These are phyloP conservation scores for Helobdella robusta DNA, from an alignment of 2,888 invertebrate genomes.

Conservation along the genomic window DNA sequence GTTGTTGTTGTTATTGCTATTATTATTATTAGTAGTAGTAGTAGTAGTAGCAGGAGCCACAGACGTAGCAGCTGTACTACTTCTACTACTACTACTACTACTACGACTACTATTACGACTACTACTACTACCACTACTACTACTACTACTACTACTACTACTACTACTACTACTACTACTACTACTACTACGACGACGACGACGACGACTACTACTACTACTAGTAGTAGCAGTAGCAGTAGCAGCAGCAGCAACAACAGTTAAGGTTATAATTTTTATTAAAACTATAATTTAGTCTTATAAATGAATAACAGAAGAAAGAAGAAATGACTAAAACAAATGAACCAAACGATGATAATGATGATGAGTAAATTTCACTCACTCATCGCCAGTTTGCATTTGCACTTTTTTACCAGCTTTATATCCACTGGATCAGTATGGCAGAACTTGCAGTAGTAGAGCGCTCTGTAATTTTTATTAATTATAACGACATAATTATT, in stretches of 20 bases:
- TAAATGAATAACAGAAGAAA: not conserved
- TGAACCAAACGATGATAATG: too few species aligned
- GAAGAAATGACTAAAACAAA: not conserved
- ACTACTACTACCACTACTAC: slow-evolving; percentile 29
- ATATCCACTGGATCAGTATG: slow-evolving; percentile 97
- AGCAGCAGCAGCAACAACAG: too few species aligned
- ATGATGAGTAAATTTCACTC: not conserved
- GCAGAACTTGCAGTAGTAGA: slow-evolving; percentile 87
- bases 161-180: slow-evolving; percentile 29
- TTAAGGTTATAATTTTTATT: not conserved
- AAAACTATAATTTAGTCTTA: not conserved
- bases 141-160: slow-evolving; percentile 29
- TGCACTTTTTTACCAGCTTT: slow-evolving; percentile 98
- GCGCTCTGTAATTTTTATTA: slow-evolving; percentile 26
- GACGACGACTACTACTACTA: slow-evolving; percentile 12
- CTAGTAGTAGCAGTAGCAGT: too few species aligned
- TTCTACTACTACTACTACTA: slow-evolving; percentile 29
- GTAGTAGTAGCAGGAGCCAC: too few species aligned
- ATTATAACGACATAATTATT: too few species aligned
- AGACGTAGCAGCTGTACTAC: too few species aligned
- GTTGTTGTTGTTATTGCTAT: too few species aligned
- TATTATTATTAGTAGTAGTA: too few species aligned
- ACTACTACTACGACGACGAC: slow-evolving; percentile 19
- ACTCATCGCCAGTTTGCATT: slow-evolving; percentile 99
- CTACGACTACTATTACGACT: slow-evolving; percentile 27